phyloP scores from a whole-genome alignment of 1,140 invertebrate species.

The Trichogramma pretiosum region DNA sequence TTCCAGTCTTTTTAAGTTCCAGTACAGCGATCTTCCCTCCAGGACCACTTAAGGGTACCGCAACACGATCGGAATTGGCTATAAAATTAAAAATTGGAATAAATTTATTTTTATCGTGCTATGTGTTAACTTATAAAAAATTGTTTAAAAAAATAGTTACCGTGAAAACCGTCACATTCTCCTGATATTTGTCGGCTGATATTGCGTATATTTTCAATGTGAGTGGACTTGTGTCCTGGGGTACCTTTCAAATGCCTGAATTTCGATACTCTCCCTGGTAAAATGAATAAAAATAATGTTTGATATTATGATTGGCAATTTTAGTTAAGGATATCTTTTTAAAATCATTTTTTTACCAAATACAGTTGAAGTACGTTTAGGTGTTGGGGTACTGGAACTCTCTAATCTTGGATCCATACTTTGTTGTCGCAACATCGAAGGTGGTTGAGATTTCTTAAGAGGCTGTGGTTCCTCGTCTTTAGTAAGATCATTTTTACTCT shows the following conservation, averaged over 20 bases:
- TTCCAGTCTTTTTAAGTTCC: slow-evolving; percentile 70
- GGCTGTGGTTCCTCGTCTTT: slow-evolving; percentile 51
- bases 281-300: slow-evolving; percentile 10
- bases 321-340: slow-evolving; percentile 6
- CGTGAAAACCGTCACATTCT: slow-evolving; percentile 87
- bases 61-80: slow-evolving; percentile 78
- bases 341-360: slow-evolving; percentile 53
- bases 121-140: no score
- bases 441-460: slow-evolving; percentile 48
- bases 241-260: slow-evolving; percentile 88
- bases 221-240: slow-evolving; percentile 77
- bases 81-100: slow-evolving; percentile 22
- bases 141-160: slow-evolving; percentile 39
- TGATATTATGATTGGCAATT: not conserved
- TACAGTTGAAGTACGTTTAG: slow-evolving; percentile 76
- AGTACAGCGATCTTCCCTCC: slow-evolving; percentile 84
- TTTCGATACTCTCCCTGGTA: slow-evolving; percentile 77
- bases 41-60: slow-evolving; percentile 76
- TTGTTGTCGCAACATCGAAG: slow-evolving; percentile 46
- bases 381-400: slow-evolving; percentile 43
- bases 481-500: slow-evolving; percentile 44
- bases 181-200: slow-evolving; percentile 84
- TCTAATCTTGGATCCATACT: slow-evolving; percentile 46
- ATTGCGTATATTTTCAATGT: slow-evolving; percentile 87
- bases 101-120: no score